Conservation (phyloP, 2,797 vertebrate genomes). For the Poecilia picta region DNA sequence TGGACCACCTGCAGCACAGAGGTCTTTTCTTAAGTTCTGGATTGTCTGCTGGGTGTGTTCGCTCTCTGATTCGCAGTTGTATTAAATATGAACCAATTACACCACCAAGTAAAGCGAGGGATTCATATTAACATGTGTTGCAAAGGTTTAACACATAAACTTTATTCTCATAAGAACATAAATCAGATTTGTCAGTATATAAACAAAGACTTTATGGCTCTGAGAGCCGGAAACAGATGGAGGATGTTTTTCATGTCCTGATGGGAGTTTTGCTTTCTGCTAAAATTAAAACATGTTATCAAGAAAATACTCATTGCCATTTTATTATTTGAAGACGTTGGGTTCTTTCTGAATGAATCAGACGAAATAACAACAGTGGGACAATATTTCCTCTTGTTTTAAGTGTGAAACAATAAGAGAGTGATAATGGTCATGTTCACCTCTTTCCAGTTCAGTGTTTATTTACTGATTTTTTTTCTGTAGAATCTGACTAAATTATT, state of each 20-base stretch:
- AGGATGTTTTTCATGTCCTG: neutral
- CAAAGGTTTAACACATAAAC: neutral
- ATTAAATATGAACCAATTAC: neutral
- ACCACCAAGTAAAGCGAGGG: neutral
- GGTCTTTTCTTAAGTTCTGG: slow-evolving; percentile 57
- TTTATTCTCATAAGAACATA: neutral
- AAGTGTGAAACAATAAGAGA: neutral
- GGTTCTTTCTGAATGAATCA: neutral
- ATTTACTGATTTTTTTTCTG: neutral
- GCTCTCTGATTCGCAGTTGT: neutral
- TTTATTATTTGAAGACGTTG: neutral
- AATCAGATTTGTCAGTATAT: neutral
- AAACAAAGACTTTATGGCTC: neutral
- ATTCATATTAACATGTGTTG: neutral
- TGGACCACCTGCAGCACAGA: slow-evolving; percentile 38
- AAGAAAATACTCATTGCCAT: neutral
- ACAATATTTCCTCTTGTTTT: neutral
- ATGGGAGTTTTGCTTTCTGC: neutral
- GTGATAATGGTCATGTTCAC: neutral
- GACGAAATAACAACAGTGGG: neutral
- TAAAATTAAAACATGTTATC: neutral
- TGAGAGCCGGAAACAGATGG: neutral
- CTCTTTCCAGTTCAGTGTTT: neutral
- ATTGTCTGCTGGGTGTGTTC: slow-evolving; percentile 26
- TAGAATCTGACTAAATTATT: neutral